Percentiles rank a stretch among this genome's conserved stretches.
Conservation (phyloP, 2,113 vertebrate species). For the Myodes glareolus region DNA sequence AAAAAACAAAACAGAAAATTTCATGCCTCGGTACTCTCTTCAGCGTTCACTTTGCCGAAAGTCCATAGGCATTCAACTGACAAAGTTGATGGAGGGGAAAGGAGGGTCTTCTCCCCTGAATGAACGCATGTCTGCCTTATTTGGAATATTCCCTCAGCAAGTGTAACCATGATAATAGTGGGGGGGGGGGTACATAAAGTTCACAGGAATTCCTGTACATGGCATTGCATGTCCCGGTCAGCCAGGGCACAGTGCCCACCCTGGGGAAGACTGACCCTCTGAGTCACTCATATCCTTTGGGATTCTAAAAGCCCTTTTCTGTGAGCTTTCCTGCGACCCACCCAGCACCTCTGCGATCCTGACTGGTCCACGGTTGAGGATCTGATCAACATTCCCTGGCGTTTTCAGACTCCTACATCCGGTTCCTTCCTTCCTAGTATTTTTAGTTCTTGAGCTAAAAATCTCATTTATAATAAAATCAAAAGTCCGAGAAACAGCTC, state of each 20-base stretch:
- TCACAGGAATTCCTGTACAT: not conserved
- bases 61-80: not conserved
- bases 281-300: not conserved
- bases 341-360: not conserved
- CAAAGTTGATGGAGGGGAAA: not conserved
- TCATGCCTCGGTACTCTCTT: not conserved
- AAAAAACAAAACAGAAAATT: not conserved
- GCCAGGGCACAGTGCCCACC: not conserved
- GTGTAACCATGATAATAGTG: not conserved
- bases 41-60: not conserved
- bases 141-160: not conserved
- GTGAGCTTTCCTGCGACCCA: constrained; percentile 52
- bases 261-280: not conserved
- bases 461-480: constrained; percentile 83
- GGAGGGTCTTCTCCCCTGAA: not conserved
- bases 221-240: fast-evolving
- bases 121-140: not conserved
- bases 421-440: constrained; percentile 86
- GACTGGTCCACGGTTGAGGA: constrained; percentile 49
- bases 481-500: constrained; percentile 83
- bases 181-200: not conserved
- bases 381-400: constrained; percentile 81
- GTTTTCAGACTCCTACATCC: constrained; percentile 80
- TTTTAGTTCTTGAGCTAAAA: constrained; percentile 86
- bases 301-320: constrained; percentile 75